phyloP scores from a whole-genome alignment of 2,113 vertebrate genomes.

The Hiodon alosoides region DNA sequence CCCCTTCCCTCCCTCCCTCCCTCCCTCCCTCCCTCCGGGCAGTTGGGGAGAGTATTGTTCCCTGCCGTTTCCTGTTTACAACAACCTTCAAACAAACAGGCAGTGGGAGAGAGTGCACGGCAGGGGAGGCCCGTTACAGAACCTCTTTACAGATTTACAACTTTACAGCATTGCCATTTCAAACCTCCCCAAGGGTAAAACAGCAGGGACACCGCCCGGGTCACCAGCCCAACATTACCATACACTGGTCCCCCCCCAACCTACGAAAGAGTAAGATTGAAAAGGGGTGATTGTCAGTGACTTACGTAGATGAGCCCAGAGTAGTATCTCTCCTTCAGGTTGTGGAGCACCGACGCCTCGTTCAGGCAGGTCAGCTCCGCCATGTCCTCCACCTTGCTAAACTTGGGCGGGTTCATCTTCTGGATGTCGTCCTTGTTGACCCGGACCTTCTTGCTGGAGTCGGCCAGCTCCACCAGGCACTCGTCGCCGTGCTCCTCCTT shows the following conservation, averaged over 20 bases:
- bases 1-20: background rate
- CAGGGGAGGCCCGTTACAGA: background rate
- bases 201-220: too few species aligned
- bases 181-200: too few species aligned
- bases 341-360: slow-evolving; percentile 72
- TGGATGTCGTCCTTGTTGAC: slow-evolving; percentile 71
- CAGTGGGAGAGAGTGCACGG: background rate
- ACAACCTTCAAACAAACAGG: slow-evolving; percentile 24
- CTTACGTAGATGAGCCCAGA: slow-evolving; percentile 73
- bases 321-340: slow-evolving; percentile 72
- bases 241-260: too few species aligned
- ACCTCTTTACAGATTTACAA: too few species aligned
- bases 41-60: slow-evolving; percentile 47
- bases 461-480: slow-evolving; percentile 65
- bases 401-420: slow-evolving; percentile 74
- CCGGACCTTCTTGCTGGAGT: slow-evolving; percentile 64
- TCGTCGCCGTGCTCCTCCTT: slow-evolving; percentile 67
- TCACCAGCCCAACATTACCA: too few species aligned
- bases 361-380: slow-evolving; percentile 73
- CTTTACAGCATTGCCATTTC: too few species aligned
- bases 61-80: slow-evolving; percentile 58
- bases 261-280: too few species aligned
- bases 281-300: background rate
- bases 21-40: slow-evolving; percentile 1
- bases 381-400: slow-evolving; percentile 75